Evolutionary conservation across 2,888 invertebrate species (phyloP).

Genomic region (Zhuqinia jingwanae): DNA sequence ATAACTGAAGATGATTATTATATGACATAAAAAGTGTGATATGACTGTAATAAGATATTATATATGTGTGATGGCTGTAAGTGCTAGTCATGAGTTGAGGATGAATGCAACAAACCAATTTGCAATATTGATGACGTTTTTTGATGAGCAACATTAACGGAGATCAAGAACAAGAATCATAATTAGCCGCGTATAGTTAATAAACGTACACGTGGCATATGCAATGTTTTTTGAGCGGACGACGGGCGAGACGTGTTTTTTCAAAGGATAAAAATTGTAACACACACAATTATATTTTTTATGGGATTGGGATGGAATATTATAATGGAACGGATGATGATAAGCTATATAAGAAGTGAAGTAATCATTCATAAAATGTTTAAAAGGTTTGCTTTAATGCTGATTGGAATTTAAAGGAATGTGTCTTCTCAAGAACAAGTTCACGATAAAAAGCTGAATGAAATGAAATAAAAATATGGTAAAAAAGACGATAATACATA

Average conservation of each 20-base stretch:
- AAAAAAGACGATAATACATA: neutral
- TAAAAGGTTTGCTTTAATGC: neutral
- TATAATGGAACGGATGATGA: neutral
- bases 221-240: neutral
- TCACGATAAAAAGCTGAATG: neutral
- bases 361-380: neutral
- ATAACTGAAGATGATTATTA: too few species aligned
- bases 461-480: neutral
- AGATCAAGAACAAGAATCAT: conserved; percentile 38
- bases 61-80: too few species aligned
- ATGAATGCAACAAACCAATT: conserved; percentile 27
- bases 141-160: conserved; percentile 49
- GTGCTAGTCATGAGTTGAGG: too few species aligned
- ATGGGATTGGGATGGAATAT: neutral
- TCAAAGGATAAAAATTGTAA: conserved; percentile 8
- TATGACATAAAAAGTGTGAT: too few species aligned
- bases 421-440: neutral
- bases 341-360: neutral
- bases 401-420: conserved; percentile 7
- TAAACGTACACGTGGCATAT: conserved; percentile 19
- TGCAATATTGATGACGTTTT: conserved; percentile 28
- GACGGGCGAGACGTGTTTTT: conserved; percentile 33
- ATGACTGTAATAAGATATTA: too few species aligned
- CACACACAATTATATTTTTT: neutral
- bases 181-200: conserved; percentile 37